Evolutionary conservation across 2,113 vertebrate genomes (phyloP).

Genomic region (Canis aureus): DNA sequence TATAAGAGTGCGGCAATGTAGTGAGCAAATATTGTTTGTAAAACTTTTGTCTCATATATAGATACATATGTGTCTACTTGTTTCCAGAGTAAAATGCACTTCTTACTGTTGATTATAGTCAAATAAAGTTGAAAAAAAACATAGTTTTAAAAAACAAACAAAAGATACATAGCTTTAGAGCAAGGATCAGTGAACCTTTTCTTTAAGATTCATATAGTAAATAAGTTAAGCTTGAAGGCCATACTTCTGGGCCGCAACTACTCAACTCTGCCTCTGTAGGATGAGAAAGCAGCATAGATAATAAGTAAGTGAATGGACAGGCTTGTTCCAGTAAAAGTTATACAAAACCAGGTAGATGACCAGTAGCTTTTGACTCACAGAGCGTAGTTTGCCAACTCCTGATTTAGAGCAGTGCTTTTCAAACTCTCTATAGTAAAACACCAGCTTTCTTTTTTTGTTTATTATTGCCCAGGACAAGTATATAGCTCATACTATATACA

Average conservation of each 20-base stretch:
- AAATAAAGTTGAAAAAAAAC: neutral
- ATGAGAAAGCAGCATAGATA: neutral
- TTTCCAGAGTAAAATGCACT: conserved; percentile 6
- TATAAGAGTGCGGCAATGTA: neutral
- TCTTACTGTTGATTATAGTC: neutral
- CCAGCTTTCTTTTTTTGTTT: neutral
- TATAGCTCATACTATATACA: neutral
- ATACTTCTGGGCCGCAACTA: neutral
- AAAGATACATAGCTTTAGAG: neutral
- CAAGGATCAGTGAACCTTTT: neutral
- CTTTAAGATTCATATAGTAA: conserved; percentile 17
- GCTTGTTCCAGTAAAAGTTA: conserved; percentile 4
- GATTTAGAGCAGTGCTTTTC: neutral
- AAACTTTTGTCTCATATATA: neutral
- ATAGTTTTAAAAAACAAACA: too few relatives aligned
- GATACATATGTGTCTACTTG: neutral
- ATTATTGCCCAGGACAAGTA: neutral
- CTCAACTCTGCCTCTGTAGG: neutral
- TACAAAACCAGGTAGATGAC: neutral
- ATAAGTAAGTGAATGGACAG: neutral
- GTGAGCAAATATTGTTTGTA: neutral
- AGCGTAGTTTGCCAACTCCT: neutral
- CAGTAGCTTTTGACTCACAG: neutral
- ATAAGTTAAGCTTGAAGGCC: neutral
- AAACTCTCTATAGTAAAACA: neutral